These are phyloP conservation scores for Lepidurus apus DNA, from an alignment of 1,140 invertebrate species.

Conservation along the genomic window DNA sequence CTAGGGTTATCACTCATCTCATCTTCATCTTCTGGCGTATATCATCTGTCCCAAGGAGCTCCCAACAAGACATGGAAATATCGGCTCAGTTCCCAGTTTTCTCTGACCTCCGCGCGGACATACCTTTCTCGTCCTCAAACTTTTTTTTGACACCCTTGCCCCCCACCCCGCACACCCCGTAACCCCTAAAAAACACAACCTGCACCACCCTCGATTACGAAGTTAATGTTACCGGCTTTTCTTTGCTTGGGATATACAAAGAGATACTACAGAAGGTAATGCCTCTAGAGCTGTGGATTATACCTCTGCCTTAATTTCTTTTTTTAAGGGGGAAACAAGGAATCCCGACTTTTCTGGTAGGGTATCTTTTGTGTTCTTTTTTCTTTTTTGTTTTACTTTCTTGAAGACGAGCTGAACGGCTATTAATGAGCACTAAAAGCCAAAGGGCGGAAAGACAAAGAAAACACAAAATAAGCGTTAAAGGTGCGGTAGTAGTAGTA, in stretches of 20 bases:
- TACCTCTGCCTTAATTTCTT: no score
- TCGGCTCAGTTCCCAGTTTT: neutral
- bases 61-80: slow-evolving; percentile 18
- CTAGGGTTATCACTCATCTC: slow-evolving; percentile 4
- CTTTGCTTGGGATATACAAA: neutral
- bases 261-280: no score
- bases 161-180: neutral
- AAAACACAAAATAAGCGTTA: neutral
- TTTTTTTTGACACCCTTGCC: neutral
- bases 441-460: neutral
- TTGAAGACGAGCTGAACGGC: neutral
- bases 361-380: neutral
- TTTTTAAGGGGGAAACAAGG: no score
- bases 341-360: no score
- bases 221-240: neutral
- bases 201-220: neutral
- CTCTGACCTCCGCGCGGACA: neutral
- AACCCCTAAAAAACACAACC: neutral
- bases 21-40: slow-evolving; percentile 21
- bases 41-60: slow-evolving; percentile 17
- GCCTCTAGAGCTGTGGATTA: no score
- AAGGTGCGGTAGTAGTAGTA: neutral
- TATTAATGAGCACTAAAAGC: neutral
- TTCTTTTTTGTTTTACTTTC: neutral
- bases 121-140: neutral